Evolutionary conservation across 2,113 vertebrate species (phyloP).

Genomic region (Chaetops frenatus): DNA sequence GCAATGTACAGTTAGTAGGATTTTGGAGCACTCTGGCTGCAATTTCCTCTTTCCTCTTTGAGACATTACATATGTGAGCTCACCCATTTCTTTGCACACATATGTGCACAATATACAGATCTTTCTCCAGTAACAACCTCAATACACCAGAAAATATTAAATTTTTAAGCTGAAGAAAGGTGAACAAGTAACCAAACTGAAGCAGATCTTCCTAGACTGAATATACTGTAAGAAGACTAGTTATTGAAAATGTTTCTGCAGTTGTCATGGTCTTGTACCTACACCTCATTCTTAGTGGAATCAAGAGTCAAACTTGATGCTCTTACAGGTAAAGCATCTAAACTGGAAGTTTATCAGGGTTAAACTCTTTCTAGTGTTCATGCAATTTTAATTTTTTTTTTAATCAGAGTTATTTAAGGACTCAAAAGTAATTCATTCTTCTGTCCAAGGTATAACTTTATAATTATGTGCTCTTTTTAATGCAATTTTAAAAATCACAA

Average conservation of each 20-base stretch:
- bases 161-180: neutral
- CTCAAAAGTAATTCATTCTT: neutral
- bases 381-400: neutral
- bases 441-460: neutral
- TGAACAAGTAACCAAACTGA: neutral
- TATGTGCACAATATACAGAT: neutral
- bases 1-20: neutral
- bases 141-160: neutral
- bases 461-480: neutral
- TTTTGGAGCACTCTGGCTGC: neutral
- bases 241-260: neutral
- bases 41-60: neutral
- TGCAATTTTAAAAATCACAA: neutral
- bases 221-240: neutral
- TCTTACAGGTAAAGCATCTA: neutral
- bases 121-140: neutral
- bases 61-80: neutral
- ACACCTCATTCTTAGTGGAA: neutral
- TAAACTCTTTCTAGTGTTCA: neutral
- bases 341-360: neutral
- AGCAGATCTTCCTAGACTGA: neutral
- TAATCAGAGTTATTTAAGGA: neutral
- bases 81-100: neutral
- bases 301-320: neutral
- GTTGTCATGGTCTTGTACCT: neutral